Percentiles rank a stretch among this genome's conserved stretches.
Evolutionary conservation across 2,797 vertebrate genomes (phyloP).

Genomic region (Gallirallus australis): DNA sequence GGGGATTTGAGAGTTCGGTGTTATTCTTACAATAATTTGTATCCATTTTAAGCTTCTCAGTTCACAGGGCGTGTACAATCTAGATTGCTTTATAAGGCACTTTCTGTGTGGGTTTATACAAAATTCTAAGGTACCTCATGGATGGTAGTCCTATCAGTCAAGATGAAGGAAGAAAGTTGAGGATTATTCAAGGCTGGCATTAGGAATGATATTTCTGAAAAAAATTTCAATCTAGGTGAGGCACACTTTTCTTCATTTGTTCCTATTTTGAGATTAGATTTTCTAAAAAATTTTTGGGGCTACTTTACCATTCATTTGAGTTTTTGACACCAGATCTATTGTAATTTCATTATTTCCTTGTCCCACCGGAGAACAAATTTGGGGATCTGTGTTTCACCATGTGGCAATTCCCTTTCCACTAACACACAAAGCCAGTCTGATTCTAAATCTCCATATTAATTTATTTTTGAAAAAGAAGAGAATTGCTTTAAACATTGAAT

Average conservation of each 20-base stretch:
- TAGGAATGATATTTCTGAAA: background rate
- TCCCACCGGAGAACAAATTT: background rate
- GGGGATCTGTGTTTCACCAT: background rate
- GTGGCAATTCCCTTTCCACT: background rate
- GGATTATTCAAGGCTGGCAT: background rate
- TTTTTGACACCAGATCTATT: background rate
- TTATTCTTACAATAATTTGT: background rate
- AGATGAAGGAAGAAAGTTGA: background rate
- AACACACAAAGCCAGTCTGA: background rate
- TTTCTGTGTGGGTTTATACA: background rate
- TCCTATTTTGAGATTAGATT: background rate
- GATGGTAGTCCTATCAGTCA: background rate
- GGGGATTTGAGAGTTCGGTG: background rate
- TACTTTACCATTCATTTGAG: background rate
- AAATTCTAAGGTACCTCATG: background rate
- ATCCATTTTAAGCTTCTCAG: background rate
- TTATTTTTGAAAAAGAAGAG: accelerated
- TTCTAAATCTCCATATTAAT: background rate
- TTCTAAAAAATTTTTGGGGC: background rate
- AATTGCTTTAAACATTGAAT: background rate
- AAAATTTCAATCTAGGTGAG: background rate
- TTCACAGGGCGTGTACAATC: background rate
- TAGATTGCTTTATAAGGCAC: background rate
- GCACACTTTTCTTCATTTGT: background rate
- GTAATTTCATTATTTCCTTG: background rate